These are phyloP conservation scores for Spermophilus dauricus DNA, from an alignment of 2,113 vertebrate species.

Conservation along the genomic window DNA sequence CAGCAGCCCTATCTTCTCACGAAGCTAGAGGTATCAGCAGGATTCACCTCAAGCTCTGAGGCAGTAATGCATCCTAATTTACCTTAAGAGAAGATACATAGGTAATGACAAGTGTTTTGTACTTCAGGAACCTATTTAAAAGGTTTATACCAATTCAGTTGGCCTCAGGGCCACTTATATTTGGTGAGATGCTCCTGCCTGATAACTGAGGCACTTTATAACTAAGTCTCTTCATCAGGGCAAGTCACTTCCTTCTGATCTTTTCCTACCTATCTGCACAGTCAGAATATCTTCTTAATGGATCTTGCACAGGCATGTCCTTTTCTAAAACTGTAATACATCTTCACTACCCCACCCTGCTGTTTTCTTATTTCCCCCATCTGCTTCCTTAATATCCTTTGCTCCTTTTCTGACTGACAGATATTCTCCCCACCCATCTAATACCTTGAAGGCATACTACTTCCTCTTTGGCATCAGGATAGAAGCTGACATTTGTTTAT, in stretches of 20 bases:
- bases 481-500: conserved; percentile 65
- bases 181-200: neutral
- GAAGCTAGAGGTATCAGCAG: neutral
- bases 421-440: neutral
- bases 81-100: neutral
- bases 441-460: neutral
- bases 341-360: neutral
- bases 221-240: neutral
- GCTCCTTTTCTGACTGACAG: conserved; percentile 19
- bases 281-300: conserved; percentile 61
- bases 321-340: conserved; percentile 40
- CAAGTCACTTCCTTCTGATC: conserved; percentile 35
- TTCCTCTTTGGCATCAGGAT: conserved; percentile 57
- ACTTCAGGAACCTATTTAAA: conserved; percentile 14
- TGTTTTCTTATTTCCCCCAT: neutral
- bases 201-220: neutral
- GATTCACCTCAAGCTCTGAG: conserved; percentile 5
- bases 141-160: neutral
- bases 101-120: neutral
- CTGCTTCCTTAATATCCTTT: conserved; percentile 32
- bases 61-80: neutral
- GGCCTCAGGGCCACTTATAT: neutral
- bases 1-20: neutral
- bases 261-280: neutral
- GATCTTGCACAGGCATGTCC: neutral